Evolutionary conservation across 2,113 vertebrate species (phyloP), one percentile per base, ranked within the genome.

Genomic region (Cebus imitator): DNA sequence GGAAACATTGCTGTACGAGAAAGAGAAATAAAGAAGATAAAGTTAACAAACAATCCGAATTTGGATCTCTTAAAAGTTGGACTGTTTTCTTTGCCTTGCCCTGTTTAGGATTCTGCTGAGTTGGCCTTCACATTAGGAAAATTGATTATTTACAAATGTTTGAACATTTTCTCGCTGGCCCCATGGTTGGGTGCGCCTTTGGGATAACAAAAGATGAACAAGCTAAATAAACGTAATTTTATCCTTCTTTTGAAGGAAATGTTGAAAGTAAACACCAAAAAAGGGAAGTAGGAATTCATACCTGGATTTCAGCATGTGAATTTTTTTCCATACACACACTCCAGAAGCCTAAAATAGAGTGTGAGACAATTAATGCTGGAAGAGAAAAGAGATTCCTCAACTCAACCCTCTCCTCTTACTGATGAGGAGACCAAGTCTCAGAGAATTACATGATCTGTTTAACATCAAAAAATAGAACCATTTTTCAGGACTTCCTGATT

Each of bases 151-250:
- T 94, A 97, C 81, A 89, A 84, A 68, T 68, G 93, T 95, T 95
- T 61, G 92, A 95, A 95, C 35, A 43, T 97, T 97, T 97, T 87
- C 91, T 95, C 61, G 64, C 52, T 89, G 91, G 93, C 91, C 55
- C 92, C 25, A 32, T 0, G 8, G n/a, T 14, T 81, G 96, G 97
- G 86, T 94, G 93, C 89, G 93, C 83, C 96, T 89, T 64, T 94
- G 78, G 78, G 61, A 94, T 93, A 89, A 86, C 79, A 80, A 91
- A 90, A 94, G 68, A 80, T 18, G 57, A 94, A 66, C 37, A 92
- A 91, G 10, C 17, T 35, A 68, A 81, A 73, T 78, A 32, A 73
- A 86, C 40, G 73, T 55, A 81, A 58, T 87, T 78, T 86, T 37
- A 82, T 61, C 73, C 68, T 82, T 61, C 45, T 81, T 90, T 75